These are phyloP conservation scores for Frankliniella fusca DNA, from an alignment of 2,888 invertebrate species.

Conservation along the genomic window DNA sequence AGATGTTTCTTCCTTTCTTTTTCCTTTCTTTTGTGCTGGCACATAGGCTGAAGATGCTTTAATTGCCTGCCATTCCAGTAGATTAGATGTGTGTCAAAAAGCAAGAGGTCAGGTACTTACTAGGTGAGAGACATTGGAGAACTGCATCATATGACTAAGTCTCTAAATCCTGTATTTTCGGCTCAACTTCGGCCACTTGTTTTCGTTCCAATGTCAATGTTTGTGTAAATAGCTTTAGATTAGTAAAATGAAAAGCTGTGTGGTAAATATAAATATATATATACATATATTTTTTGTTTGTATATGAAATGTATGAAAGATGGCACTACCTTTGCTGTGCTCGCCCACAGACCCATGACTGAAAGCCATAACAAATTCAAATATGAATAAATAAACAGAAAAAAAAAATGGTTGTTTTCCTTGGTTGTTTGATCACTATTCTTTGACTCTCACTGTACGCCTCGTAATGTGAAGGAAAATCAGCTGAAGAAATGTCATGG, in stretches of 20 bases:
- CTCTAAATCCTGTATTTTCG: background rate
- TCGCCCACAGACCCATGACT: constrained; percentile 27
- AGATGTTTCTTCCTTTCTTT: background rate
- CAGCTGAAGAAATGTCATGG: background rate
- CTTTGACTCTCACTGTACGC: background rate
- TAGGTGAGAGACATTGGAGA: background rate
- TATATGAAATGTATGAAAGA: constrained; percentile 27
- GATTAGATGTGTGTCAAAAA: background rate
- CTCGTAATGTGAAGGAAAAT: background rate
- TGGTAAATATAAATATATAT: constrained; percentile 27
- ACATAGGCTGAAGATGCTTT: background rate
- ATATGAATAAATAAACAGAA: constrained; percentile 18
- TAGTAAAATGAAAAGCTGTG: constrained; percentile 13
- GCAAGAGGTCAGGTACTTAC: background rate
- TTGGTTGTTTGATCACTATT: background rate
- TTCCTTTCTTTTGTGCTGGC: constrained; percentile 1
- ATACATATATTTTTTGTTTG: constrained; percentile 17
- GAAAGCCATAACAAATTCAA: constrained; percentile 25
- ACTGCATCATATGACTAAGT: background rate
- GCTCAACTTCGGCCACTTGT: background rate
- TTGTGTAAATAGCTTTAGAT: constrained; percentile 16
- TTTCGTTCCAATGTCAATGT: constrained; percentile 16
- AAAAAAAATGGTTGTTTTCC: background rate
- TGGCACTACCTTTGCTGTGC: constrained; percentile 30
- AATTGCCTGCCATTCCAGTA: constrained; percentile 8